Conservation (phyloP, 1,140 invertebrate genomes). For the Trichomalopsis sarcophagae region DNA sequence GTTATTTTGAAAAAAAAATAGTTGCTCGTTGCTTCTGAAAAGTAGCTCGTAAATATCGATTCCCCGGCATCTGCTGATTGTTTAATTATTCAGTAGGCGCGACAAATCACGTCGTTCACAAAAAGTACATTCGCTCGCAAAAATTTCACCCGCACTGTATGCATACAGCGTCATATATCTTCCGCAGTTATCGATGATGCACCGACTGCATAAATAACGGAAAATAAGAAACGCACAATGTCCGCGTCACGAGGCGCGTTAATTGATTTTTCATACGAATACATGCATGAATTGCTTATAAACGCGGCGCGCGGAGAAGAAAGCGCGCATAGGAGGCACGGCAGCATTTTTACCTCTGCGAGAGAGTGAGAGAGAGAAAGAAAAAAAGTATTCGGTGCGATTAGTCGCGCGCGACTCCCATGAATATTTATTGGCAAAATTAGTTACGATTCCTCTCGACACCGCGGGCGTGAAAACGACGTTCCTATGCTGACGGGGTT, state of each 20-base stretch:
- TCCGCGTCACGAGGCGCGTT: constrained; percentile 24
- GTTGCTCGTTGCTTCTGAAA: too few species aligned
- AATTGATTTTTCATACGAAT: constrained; percentile 51
- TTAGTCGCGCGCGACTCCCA: constrained; percentile 66
- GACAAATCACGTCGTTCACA: background rate
- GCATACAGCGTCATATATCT: background rate
- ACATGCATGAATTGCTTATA: constrained; percentile 40
- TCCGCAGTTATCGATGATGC: constrained; percentile 15
- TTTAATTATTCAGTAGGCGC: background rate
- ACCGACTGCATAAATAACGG: constrained; percentile 26
- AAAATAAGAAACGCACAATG: constrained; percentile 37
- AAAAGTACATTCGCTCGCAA: too few species aligned
- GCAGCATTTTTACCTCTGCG: background rate
- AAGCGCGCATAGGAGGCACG: constrained; percentile 2
- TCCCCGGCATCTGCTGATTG: background rate
- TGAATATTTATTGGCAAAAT: constrained; percentile 72
- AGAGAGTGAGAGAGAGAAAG: constrained; percentile 3
- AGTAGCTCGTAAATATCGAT: background rate
- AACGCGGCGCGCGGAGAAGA: background rate
- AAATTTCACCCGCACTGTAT: too few species aligned
- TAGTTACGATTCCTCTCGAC: constrained; percentile 66
- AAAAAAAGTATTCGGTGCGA: constrained; percentile 49
- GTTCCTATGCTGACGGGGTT: constrained; percentile 42
- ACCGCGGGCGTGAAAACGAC: constrained; percentile 63
- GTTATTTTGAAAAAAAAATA: background rate